Conservation (phyloP, 2,113 vertebrate genomes). For the Poecile atricapillus region DNA sequence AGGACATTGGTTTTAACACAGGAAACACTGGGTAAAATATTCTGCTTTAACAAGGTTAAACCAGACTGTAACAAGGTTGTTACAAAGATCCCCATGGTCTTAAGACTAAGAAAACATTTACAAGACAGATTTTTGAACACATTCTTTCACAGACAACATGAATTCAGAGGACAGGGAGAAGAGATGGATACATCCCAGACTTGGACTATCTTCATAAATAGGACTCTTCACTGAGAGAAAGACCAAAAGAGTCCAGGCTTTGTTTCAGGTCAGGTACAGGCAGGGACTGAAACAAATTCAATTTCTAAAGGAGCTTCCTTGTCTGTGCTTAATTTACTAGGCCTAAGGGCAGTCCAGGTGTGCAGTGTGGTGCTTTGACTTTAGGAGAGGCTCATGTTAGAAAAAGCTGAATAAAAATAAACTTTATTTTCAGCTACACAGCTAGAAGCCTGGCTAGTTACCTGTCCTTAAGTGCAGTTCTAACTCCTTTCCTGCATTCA, state of each 20-base stretch:
- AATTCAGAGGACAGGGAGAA: neutral
- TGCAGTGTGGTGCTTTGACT: neutral
- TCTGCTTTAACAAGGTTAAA: neutral
- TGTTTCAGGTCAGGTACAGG: neutral
- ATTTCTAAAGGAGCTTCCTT: fast-evolving
- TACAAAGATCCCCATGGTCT: neutral
- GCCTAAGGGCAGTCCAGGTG: neutral
- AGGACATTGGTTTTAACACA: neutral
- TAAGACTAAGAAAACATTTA: neutral
- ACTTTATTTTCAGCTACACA: neutral
- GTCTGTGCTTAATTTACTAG: neutral
- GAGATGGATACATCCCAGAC: neutral
- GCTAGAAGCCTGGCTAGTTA: neutral
- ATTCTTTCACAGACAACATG: neutral
- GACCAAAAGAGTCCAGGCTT: neutral
- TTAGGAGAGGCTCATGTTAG: neutral
- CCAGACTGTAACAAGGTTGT: neutral
- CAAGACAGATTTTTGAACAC: neutral
- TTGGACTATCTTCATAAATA: neutral
- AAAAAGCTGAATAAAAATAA: neutral
- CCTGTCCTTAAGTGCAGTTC: neutral
- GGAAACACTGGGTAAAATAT: neutral
- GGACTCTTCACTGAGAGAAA: neutral
- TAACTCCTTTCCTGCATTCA: neutral
- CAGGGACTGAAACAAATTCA: neutral